Base-by-base conservation (phyloP, 1,140 invertebrate species). In the Platorchestia sp. region DNA sequence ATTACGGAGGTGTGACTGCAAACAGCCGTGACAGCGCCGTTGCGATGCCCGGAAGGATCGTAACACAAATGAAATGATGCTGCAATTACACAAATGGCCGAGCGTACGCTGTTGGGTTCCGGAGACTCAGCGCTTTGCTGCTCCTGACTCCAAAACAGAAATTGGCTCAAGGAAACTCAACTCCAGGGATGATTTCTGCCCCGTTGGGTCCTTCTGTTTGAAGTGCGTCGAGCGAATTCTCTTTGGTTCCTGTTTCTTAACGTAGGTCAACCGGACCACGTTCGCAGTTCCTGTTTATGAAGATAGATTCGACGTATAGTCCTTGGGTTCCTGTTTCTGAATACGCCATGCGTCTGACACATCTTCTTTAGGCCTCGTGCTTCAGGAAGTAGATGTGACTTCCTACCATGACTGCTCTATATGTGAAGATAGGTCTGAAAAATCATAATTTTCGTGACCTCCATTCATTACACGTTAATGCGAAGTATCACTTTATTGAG, bases 61-160 rank as follows among this genome's bases (percentile, higher is more conserved):
- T 89, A 89, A 89, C 87, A 89, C 87, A 89, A 89, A 89, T 89
- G n/a, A 89, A 89, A 89, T 89, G 87, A 89, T 89, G 43, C 87
- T 42, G 87, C 87, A 89, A 89, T 89, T 44, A 89, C 87, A 89
- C 87, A 89, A 89, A 89, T 89, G 87, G 87, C 41, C 59, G 10
- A 3, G 59, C 1, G 59, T 36, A 75, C 27, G 59, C 59, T 22
- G 10, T 75, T 75, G 27, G 59, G 59, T 75, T 75, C 59, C 59
- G 59, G 59, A 75, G 59, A 75, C 59, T 10, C 59, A 36, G 59
- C 59, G 27, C 59, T 75, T 36, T 75, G 59, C 59, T 75, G 59
- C 27, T 75, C 59, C 59, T 75, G 10, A 19, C 59, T 75, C 59
- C 59, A 10, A 75, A 75, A 75, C 59, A 19, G 59, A 36, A 75